Conservation (phyloP, 2,113 vertebrate species). For the Pantherophis guttatus region DNA sequence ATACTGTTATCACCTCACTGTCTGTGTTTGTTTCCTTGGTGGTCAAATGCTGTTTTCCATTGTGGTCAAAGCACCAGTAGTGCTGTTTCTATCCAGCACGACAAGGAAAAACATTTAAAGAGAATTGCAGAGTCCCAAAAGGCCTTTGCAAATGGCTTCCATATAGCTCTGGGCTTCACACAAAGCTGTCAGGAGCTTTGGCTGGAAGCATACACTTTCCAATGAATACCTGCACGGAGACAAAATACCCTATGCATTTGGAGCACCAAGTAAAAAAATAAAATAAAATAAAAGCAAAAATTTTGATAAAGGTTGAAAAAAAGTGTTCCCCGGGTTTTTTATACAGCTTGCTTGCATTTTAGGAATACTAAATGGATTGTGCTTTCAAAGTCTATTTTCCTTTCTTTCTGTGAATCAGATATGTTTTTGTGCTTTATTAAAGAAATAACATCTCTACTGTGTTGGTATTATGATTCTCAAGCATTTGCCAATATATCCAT, state of each 20-base stretch:
- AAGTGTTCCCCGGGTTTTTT: not conserved
- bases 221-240: not conserved
- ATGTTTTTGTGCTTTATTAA: not conserved
- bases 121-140: not conserved
- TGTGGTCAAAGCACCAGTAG: not conserved
- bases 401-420: not conserved
- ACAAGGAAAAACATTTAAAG: not conserved
- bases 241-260: not conserved
- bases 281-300: not conserved
- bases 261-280: not conserved
- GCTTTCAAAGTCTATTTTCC: not conserved
- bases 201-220: not conserved
- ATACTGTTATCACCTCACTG: not conserved
- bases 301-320: not conserved
- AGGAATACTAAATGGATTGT: not conserved
- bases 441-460: not conserved
- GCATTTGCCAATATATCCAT: rapidly evolving
- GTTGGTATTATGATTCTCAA: not conserved
- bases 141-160: not conserved
- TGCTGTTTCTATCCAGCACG: not conserved
- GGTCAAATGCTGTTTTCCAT: not conserved
- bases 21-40: not conserved
- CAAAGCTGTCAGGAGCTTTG: not conserved
- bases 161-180: not conserved
- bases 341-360: not conserved